Evolutionary conservation across 1,140 invertebrate genomes (phyloP).

Genomic region (Littorina saxatilis): DNA sequence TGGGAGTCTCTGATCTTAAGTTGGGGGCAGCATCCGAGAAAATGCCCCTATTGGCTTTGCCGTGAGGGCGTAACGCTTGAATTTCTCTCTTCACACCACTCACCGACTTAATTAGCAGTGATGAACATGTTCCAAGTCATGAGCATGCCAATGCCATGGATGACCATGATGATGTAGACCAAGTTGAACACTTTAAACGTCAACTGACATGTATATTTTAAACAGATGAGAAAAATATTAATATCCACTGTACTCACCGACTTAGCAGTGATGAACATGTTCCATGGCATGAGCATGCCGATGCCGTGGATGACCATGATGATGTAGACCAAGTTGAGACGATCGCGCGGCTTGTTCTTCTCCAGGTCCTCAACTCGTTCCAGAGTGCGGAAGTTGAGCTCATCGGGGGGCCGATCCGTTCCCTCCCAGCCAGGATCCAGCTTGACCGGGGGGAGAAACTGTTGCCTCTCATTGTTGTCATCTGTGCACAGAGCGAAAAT

Average conservation of each 20-base stretch:
- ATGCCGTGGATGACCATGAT: slow-evolving; percentile 97
- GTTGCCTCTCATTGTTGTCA: slow-evolving; percentile 51
- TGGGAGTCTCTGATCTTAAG: too few relatives aligned
- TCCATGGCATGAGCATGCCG: slow-evolving; percentile 97
- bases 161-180: too few relatives aligned
- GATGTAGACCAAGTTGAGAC: slow-evolving; percentile 89
- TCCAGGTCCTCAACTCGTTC: slow-evolving; percentile 46
- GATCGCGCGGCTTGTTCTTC: slow-evolving; percentile 53
- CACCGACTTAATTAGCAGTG: too few relatives aligned
- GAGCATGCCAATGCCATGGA: too few relatives aligned
- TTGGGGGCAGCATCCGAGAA: too few relatives aligned
- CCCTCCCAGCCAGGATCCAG: slow-evolving; percentile 64
- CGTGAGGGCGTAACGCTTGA: too few relatives aligned
- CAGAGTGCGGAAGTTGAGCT: slow-evolving; percentile 41
- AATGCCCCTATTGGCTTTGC: too few relatives aligned
- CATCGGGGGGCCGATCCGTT: slow-evolving; percentile 48
- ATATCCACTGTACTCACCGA: slow-evolving; percentile 79
- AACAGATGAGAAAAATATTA: too few relatives aligned
- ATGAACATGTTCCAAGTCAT: too few relatives aligned
- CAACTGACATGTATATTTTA: too few relatives aligned
- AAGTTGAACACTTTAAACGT: too few relatives aligned
- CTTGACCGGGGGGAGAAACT: slow-evolving; percentile 60
- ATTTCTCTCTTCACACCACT: too few relatives aligned
- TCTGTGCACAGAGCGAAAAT: neutral
- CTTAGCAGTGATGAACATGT: slow-evolving; percentile 99